These are phyloP conservation scores for Psylliodes chrysocephalus DNA, from an alignment of 2,888 invertebrate species.

Conservation along the genomic window DNA sequence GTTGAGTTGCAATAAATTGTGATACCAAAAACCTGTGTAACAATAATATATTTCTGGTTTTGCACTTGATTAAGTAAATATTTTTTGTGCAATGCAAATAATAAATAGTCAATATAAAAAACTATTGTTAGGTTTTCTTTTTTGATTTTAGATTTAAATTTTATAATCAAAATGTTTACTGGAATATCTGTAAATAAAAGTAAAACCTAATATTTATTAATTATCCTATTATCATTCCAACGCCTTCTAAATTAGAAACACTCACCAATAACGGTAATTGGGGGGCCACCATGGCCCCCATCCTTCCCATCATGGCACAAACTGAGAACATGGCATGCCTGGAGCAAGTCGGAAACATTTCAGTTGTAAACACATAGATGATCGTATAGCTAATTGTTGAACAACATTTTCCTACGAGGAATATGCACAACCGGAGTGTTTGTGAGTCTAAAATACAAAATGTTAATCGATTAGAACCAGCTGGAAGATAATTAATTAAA, in stretches of 20 bases:
- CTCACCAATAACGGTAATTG: constrained; percentile 74
- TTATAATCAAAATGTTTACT: too few relatives aligned
- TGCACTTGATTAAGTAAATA: too few relatives aligned
- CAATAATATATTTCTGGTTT: too few relatives aligned
- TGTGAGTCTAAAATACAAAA: constrained; percentile 34
- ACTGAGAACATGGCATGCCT: constrained; percentile 74
- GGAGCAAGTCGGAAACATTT: constrained; percentile 76
- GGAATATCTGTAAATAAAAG: too few relatives aligned
- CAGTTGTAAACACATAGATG: constrained; percentile 64
- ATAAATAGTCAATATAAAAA: too few relatives aligned
- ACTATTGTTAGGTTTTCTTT: too few relatives aligned
- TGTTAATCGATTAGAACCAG: too few relatives aligned
- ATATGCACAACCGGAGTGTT: constrained; percentile 38
- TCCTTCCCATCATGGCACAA: constrained; percentile 75
- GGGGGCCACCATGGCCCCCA: constrained; percentile 77
- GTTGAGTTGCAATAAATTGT: too few relatives aligned
- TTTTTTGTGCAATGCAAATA: too few relatives aligned
- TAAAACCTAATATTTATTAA: not conserved
- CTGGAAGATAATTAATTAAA: too few relatives aligned
- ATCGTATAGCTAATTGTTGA: constrained; percentile 48
- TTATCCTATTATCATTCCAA: not conserved
- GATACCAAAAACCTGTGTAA: too few relatives aligned
- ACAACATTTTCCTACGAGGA: constrained; percentile 49
- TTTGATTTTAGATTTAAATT: too few relatives aligned
- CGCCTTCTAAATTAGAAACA: constrained; percentile 11